A percentile compares a stretch with the other conserved stretches of the same genome.
Conservation (phyloP, 1,140 invertebrate genomes). For the Pteromalus puparum region DNA sequence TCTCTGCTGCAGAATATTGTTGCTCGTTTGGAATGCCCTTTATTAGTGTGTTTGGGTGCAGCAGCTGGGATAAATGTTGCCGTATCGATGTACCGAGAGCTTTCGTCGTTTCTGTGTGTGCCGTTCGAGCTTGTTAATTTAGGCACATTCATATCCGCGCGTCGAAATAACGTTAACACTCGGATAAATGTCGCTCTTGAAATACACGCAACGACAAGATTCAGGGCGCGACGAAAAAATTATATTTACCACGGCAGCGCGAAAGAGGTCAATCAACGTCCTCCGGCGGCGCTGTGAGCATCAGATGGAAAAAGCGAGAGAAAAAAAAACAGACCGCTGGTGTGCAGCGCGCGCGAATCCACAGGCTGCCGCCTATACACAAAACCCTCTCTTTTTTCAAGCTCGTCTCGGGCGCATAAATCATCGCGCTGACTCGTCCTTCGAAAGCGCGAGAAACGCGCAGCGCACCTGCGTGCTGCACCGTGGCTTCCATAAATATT, state of each 20-base stretch:
- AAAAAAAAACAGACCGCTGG: neutral
- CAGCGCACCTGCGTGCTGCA: constrained; percentile 3
- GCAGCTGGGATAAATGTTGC: no score
- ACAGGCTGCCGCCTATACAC: neutral
- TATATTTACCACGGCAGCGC: constrained; percentile 10
- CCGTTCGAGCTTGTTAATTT: neutral
- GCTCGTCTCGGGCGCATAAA: constrained; percentile 22
- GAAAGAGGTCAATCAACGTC: constrained; percentile 42
- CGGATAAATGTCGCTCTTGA: no score
- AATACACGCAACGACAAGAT: no score
- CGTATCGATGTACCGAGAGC: no score
- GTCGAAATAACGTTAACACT: no score
- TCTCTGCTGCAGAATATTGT: no score
- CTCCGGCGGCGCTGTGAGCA: neutral
- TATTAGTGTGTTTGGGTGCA: no score
- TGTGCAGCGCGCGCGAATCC: neutral
- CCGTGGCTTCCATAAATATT: constrained; percentile 53
- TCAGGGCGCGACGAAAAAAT: neutral
- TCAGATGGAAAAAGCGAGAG: neutral
- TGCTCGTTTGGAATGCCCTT: no score
- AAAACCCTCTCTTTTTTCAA: constrained; percentile 8
- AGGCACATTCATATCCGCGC: neutral
- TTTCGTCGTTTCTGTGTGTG: no score
- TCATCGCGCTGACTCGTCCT: constrained; percentile 19
- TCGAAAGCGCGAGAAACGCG: constrained; percentile 17